These are phyloP conservation scores for Chiloscyllium punctatum DNA, from an alignment of 2,797 vertebrate genomes.

Conservation along the genomic window DNA sequence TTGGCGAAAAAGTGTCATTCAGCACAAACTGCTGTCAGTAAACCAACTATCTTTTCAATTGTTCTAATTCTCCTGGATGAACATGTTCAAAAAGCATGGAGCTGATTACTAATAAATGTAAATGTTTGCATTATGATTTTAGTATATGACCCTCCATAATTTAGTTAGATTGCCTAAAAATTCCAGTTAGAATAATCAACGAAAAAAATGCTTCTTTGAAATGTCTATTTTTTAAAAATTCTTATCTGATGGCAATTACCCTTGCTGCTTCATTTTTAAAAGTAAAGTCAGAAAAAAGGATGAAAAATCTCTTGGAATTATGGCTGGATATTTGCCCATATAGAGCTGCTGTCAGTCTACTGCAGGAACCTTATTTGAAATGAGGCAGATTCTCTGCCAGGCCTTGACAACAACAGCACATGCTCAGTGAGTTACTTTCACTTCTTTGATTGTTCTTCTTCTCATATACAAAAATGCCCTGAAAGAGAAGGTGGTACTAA, in stretches of 20 bases:
- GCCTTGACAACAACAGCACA: not conserved
- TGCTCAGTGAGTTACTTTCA: not conserved
- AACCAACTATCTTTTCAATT: not conserved
- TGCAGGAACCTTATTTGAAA: not conserved
- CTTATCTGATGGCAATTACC: not conserved
- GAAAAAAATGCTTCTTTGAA: not conserved
- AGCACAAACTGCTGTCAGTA: not conserved
- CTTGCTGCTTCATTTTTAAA: not conserved
- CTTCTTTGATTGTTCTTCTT: not conserved
- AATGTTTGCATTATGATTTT: not conserved
- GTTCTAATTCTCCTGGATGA: not conserved
- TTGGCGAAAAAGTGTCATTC: no score
- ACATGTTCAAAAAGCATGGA: not conserved
- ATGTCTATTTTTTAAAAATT: not conserved
- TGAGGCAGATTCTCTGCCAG: not conserved
- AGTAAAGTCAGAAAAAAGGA: not conserved
- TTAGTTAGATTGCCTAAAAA: not conserved
- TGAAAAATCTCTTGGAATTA: not conserved
- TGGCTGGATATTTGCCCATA: not conserved
- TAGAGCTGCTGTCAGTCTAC: not conserved
- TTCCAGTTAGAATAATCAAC: not conserved
- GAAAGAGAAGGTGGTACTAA: not conserved
- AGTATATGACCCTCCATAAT: not conserved
- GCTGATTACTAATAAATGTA: not conserved
- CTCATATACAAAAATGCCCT: not conserved